Percentiles rank a stretch among this genome's conserved stretches.
phyloP scores from a whole-genome alignment of 2,888 invertebrate genomes.

The Plebejus melissa region DNA sequence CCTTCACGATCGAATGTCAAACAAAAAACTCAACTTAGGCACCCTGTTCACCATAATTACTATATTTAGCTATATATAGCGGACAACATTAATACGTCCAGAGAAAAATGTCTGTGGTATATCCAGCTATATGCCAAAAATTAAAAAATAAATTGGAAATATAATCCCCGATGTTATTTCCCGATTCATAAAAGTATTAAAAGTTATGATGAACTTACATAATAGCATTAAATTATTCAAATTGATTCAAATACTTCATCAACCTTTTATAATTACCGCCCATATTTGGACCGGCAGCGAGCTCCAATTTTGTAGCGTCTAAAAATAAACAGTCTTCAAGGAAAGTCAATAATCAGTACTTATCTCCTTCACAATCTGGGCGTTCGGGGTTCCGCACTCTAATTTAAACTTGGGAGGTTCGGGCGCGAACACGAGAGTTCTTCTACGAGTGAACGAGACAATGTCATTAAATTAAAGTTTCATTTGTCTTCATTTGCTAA shows the following conservation, averaged over 20 bases:
- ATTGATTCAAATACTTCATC: background rate
- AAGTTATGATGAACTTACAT: background rate
- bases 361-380: conserved; percentile 36
- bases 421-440: conserved; percentile 55
- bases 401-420: conserved; percentile 59
- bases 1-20: too few relatives aligned
- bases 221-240: background rate
- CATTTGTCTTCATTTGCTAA: conserved; percentile 80
- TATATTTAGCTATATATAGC: too few relatives aligned
- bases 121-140: too few relatives aligned
- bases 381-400: conserved; percentile 40
- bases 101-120: too few relatives aligned
- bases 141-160: too few relatives aligned
- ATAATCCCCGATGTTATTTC: too few relatives aligned
- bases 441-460: conserved; percentile 72
- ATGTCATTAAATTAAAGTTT: conserved; percentile 79
- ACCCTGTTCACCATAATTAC: too few relatives aligned
- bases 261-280: background rate
- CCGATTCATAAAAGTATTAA: too few relatives aligned
- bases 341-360: conserved; percentile 29
- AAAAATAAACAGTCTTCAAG: conserved; percentile 7
- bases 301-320: background rate
- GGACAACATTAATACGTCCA: too few relatives aligned
- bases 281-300: background rate
- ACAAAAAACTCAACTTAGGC: too few relatives aligned